Evolutionary conservation across 2,113 vertebrate genomes (phyloP).

Genomic region (Penelope pileata): DNA sequence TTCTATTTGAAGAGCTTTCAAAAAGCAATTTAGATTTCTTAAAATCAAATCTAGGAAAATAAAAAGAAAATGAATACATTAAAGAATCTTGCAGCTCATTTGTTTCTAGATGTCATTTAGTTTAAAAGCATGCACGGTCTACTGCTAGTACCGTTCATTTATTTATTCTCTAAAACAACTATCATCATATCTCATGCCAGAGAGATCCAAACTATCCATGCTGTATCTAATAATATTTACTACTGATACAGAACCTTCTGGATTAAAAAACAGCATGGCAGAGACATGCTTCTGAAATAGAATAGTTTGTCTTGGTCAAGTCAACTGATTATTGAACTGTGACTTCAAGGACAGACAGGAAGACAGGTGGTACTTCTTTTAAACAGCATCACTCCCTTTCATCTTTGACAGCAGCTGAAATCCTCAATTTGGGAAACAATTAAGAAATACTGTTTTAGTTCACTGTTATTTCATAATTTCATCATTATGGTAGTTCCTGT

Average conservation of each 20-base stretch:
- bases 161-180: not conserved
- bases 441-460: not conserved
- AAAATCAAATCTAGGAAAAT: conserved; percentile 89
- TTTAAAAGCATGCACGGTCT: not conserved
- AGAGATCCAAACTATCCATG: not conserved
- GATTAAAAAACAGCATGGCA: not conserved
- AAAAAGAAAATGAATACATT: not conserved
- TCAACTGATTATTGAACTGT: not conserved
- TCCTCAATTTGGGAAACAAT: not conserved
- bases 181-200: not conserved
- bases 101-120: not conserved
- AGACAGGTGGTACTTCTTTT: not conserved
- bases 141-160: not conserved
- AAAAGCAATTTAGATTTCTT: conserved; percentile 97
- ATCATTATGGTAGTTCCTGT: not conserved
- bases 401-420: not conserved
- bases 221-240: not conserved
- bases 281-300: not conserved
- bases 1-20: conserved; percentile 94
- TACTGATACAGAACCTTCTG: not conserved
- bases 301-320: not conserved
- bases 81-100: not conserved
- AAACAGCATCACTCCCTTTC: not conserved
- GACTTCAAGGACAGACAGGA: not conserved
- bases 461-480: not conserved